Conservation (phyloP, 2,113 vertebrate species). For the Dendropsophus ebraccatus region DNA sequence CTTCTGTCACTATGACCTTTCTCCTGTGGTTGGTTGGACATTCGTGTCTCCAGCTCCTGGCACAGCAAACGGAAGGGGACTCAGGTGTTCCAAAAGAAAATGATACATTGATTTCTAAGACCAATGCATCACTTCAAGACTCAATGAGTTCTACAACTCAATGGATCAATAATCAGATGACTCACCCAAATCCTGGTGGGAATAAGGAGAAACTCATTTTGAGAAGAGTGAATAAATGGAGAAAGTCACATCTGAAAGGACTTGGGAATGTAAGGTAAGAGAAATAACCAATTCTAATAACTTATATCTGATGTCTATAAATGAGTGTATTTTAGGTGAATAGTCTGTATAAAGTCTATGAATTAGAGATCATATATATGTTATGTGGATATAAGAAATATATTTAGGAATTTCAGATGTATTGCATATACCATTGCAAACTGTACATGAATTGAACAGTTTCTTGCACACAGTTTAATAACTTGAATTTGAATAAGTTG, state of each 20-base stretch:
- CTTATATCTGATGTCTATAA: neutral
- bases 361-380: no score
- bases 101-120: neutral
- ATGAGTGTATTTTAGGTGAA: no score
- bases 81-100: neutral
- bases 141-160: neutral
- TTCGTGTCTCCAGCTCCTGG: neutral
- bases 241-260: neutral
- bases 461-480: no score
- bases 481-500: no score
- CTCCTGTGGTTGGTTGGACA: neutral
- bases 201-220: neutral
- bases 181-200: no score
- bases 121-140: neutral
- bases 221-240: neutral
- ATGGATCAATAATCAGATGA: neutral
- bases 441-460: no score
- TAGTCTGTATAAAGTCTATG: no score
- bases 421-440: no score
- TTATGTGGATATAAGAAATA: no score
- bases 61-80: neutral
- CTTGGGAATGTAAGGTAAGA: conserved; percentile 19
- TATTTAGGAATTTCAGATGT: no score
- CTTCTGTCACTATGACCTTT: conserved; percentile 6
- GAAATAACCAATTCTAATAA: neutral